A percentile compares a stretch with the other conserved stretches of the same genome.
These are phyloP conservation scores for Chrosomus eos DNA, from an alignment of 2,797 vertebrate genomes.

Conservation along the genomic window DNA sequence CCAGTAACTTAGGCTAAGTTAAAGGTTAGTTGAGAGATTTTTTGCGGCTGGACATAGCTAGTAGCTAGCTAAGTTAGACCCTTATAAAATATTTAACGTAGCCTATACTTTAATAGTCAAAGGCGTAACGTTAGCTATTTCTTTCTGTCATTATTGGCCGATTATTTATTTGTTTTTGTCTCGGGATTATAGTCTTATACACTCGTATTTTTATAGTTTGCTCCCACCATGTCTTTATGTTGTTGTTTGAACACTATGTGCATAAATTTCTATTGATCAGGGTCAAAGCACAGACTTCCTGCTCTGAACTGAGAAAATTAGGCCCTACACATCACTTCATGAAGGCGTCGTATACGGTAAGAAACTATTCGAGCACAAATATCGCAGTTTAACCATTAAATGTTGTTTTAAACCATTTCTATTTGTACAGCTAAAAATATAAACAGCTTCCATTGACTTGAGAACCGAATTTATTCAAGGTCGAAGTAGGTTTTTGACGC, in stretches of 20 bases:
- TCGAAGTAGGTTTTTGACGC: background rate
- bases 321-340: background rate
- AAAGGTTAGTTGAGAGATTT: background rate
- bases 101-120: background rate
- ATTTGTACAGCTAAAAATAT: background rate
- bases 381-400: background rate
- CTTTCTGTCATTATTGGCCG: background rate
- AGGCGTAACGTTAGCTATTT: background rate
- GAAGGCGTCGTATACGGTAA: background rate
- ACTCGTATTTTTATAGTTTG: background rate
- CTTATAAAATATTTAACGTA: background rate
- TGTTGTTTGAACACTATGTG: background rate
- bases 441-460: background rate
- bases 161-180: background rate
- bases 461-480: background rate
- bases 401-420: background rate
- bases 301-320: background rate
- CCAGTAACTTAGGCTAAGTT: background rate
- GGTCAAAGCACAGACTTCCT: background rate
- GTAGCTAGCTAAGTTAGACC: background rate
- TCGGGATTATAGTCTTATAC: background rate
- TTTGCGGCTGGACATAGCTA: no score
- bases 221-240: background rate
- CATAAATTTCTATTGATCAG: background rate
- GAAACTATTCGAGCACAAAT: background rate